These are phyloP conservation scores for Suncus etruscus DNA, from an alignment of 2,113 vertebrate genomes.

Conservation along the genomic window DNA sequence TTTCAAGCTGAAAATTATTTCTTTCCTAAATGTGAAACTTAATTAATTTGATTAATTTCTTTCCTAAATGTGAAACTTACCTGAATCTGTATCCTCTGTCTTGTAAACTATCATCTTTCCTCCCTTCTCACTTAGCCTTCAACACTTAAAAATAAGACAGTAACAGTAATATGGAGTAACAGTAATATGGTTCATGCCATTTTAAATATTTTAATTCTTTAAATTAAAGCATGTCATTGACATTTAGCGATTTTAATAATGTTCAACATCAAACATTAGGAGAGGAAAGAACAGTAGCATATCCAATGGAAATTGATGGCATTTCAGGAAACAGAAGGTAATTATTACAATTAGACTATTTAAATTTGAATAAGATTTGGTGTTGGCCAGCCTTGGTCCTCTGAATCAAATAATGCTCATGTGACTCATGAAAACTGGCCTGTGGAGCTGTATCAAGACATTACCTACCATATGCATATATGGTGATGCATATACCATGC, in stretches of 20 bases:
- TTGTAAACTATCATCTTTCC: slow-evolving; percentile 47
- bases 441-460: neutral
- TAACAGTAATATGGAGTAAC: too few relatives aligned
- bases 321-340: slow-evolving; percentile 77
- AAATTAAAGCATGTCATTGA: slow-evolving; percentile 68
- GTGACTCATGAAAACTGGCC: neutral
- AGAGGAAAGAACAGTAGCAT: slow-evolving; percentile 75
- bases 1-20: slow-evolving; percentile 71
- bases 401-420: slow-evolving; percentile 16
- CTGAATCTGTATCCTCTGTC: slow-evolving; percentile 11
- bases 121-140: neutral
- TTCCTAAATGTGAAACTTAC: slow-evolving; percentile 49
- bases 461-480: neutral
- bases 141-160: slow-evolving; percentile 66
- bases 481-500: slow-evolving; percentile 5
- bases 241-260: slow-evolving; percentile 77
- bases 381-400: slow-evolving; percentile 59
- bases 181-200: slow-evolving; percentile 65
- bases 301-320: slow-evolving; percentile 76
- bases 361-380: slow-evolving; percentile 69
- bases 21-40: slow-evolving; percentile 48
- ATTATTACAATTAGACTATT: slow-evolving; percentile 78
- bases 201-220: slow-evolving; percentile 72
- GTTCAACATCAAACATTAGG: slow-evolving; percentile 76
- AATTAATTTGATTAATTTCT: too few relatives aligned